phyloP scores from a whole-genome alignment of 2,797 vertebrate genomes.

The Hozukius guyotensis region DNA sequence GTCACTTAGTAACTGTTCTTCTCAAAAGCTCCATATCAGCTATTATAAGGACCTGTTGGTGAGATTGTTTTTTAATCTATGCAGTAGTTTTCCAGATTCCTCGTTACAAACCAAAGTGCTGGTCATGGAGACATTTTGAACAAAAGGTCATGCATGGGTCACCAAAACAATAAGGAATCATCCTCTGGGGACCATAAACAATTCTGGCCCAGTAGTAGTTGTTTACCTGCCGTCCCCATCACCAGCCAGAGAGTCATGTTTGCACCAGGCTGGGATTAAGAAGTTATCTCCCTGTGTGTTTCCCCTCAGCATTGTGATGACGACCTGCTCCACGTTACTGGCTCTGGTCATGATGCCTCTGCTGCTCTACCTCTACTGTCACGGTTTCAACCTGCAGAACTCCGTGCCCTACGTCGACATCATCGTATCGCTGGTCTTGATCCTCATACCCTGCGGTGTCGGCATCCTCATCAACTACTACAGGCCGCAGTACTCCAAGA shows the following conservation, averaged over 20 bases:
- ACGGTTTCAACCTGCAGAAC: slow-evolving; percentile 77
- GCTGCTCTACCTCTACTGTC: slow-evolving; percentile 85
- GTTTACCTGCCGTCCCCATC: neutral
- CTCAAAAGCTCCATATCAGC: no score
- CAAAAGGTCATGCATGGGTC: neutral
- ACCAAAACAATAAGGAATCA: neutral
- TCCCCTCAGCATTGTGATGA: slow-evolving; percentile 86
- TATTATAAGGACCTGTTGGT: no score
- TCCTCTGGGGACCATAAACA: neutral
- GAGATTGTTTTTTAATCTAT: no score
- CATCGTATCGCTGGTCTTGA: slow-evolving; percentile 69
- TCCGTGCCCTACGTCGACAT: slow-evolving; percentile 84
- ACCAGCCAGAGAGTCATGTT: neutral
- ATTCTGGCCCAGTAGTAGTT: neutral
- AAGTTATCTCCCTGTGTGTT: neutral
- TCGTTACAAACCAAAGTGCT: no score
- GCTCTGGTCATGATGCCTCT: slow-evolving; percentile 90
- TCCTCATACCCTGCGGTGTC: slow-evolving; percentile 80
- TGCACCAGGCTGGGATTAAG: neutral
- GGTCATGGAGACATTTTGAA: no score
- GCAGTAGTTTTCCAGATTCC: no score
- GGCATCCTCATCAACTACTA: slow-evolving; percentile 85
- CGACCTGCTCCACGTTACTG: slow-evolving; percentile 82
- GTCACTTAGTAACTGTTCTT: no score
- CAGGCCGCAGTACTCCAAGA: slow-evolving; percentile 77